phyloP scores from a whole-genome alignment of 2,797 vertebrate species.

The Balearica regulorum region DNA sequence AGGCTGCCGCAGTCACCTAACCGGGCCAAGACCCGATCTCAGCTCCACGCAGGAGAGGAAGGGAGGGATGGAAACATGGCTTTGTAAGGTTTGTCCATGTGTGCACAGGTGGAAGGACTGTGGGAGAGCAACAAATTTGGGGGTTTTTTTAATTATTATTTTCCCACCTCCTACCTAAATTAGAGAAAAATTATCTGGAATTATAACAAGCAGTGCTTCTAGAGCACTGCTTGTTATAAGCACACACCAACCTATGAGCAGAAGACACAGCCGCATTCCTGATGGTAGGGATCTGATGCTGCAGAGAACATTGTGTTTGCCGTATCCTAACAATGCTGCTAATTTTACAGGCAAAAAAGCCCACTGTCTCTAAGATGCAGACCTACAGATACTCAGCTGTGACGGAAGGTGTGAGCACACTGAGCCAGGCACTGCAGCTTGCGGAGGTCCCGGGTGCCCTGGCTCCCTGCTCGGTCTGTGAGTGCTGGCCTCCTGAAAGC shows the following conservation, averaged over 20 bases:
- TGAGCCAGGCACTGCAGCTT: accelerated
- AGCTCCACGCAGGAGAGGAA: accelerated
- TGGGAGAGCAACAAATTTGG: not conserved
- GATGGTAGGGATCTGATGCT: not conserved
- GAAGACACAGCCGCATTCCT: not conserved
- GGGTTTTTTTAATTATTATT: too few relatives aligned
- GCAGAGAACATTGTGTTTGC: not conserved
- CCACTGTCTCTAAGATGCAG: accelerated
- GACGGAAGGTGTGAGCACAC: not conserved
- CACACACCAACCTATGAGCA: not conserved
- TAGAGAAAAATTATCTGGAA: not conserved
- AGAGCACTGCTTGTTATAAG: too few relatives aligned
- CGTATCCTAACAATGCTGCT: not conserved
- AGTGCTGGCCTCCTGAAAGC: not conserved
- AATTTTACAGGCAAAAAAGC: not conserved
- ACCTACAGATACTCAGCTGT: not conserved
- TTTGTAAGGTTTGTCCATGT: not conserved
- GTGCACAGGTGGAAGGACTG: not conserved
- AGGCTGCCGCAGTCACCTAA: not conserved
- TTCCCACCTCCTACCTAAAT: not conserved
- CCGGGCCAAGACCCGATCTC: not conserved
- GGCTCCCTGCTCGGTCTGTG: not conserved
- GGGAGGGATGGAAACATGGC: not conserved
- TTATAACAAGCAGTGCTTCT: not conserved
- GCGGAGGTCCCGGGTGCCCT: not conserved